Evolutionary conservation across 1,140 invertebrate genomes (phyloP).

Genomic region (Mamestra configurata): DNA sequence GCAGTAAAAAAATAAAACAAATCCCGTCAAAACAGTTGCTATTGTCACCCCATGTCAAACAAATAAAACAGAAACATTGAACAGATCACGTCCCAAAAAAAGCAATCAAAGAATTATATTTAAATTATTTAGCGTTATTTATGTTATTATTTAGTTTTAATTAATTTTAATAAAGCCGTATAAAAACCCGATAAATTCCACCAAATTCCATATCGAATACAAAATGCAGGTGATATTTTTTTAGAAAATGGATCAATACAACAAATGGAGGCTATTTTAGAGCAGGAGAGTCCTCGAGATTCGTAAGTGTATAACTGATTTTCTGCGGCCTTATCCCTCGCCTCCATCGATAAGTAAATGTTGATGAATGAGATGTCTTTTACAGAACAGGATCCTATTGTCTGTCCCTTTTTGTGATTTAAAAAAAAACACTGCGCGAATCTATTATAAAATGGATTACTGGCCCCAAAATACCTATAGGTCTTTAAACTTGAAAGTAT

Average conservation of each 20-base stretch:
- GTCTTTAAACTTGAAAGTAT: no score
- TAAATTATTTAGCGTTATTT: slow-evolving; percentile 39
- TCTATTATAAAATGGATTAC: no score
- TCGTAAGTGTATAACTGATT: slow-evolving; percentile 8
- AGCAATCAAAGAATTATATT: slow-evolving; percentile 20
- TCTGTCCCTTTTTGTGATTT: no score
- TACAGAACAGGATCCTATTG: no score
- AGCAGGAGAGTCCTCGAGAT: neutral
- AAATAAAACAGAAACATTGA: slow-evolving; percentile 17
- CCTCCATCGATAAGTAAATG: no score
- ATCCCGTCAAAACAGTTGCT: slow-evolving; percentile 27
- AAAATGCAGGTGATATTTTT: slow-evolving; percentile 4
- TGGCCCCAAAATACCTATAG: no score
- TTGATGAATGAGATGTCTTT: no score
- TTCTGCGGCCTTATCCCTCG: neutral
- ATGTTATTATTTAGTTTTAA: slow-evolving; percentile 24
- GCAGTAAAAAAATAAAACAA: neutral
- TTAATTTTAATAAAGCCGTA: slow-evolving; percentile 5
- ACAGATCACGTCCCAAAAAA: slow-evolving; percentile 14
- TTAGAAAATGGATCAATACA: slow-evolving; percentile 38
- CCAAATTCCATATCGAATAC: neutral
- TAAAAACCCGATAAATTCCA: neutral
- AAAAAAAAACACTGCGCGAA: no score
- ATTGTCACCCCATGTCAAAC: slow-evolving; percentile 3
- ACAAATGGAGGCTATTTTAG: slow-evolving; percentile 28